Base-by-base conservation (phyloP, 2,797 vertebrate species). In the Ciconia nigra region DNA sequence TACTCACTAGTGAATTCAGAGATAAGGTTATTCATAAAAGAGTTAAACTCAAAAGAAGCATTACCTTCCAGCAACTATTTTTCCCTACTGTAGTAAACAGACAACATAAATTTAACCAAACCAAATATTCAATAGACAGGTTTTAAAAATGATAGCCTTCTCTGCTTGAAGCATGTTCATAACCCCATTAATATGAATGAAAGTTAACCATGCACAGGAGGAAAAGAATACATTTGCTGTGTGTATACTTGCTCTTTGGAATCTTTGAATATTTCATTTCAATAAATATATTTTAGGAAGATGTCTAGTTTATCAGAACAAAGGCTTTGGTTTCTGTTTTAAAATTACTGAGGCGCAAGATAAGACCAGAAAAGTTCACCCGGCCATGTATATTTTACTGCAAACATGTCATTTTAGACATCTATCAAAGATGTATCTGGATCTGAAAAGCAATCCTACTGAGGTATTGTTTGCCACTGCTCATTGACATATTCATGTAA, bases 401-500 rank as follows among this genome's bases (percentile, higher is more conserved):
- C 97, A 98, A 98, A 98, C 97, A 96, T 98, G 98, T 98, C 98
- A 98, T 98, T 98, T 98, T 94, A 95, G 98, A 98, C 98, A 98
- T 98, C 97, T 97, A 97, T 98, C 98, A 98, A 97, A 98, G 94
- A 95, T 96, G 96, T 97, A 97, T 97, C 89, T 93, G 92, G 94
- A 94, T 97, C 95, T 96, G 98, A 97, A 98, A 98, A 98, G 90
- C 97, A 98, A 96, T 97, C 95, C 96, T 96, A 97, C 97, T 62
- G 97, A 96, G 96, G 91, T 97, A 92, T 90, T 96, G 91, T 97
- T 97, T 97, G 92, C 86, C 94, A 94, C 70, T 92, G 90, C 90
- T 98, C 97, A 98, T 97, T 97, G 97, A 96, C 97, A 96, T 98
- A 98, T 97, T 98, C 96, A 98, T 98, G 95, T 47, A 94, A 96